Evolutionary conservation across 2,113 vertebrate species (phyloP), one percentile per base, ranked within the genome.

Genomic region (Pagrus major): DNA sequence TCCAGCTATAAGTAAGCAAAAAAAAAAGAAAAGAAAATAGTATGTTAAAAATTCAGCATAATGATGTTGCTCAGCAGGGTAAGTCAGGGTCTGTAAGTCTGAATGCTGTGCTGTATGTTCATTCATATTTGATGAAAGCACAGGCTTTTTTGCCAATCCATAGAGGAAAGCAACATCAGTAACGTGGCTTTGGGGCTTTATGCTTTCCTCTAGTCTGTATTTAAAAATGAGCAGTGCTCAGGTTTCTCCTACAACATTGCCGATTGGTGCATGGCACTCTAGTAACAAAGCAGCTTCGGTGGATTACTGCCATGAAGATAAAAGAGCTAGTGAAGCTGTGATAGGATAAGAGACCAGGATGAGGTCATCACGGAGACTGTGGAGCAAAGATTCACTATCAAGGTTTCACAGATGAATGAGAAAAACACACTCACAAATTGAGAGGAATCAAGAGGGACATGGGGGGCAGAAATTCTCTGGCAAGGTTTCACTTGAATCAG

Each of bases 121-220:
- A 87, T 92, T 86, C 78, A 91, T 93, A 83, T 85, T 92, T 92
- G 58, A 91, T 91, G 76, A 84, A 88, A 88, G 80, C 60, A 31
- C 66, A 44, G 54, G 51, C 64, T 88, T 89, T n/a, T n/a, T 75
- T 71, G 84, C 69, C 78, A 83, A 81, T 87, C 68, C 73, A 80
- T 14, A 37, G 72, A 85, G 81, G 41, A 72, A 65, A 77, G 70
- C 58, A 78, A 67, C 67, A 83, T 67, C 83, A 61, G 51, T 58
- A 66, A 58, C 71, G 58, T 27, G 52, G 49, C 68, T 88, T 54
- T 71, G 65, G 71, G 66, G 55, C 64, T 69, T 71, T 55, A 47
- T 42, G 47, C 73, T 83, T 80, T 80, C 35, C 54, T 84, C 54
- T 16, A 11, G 67, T 54, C 20, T 59, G 39, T 58, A 47, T 80